Base-by-base conservation (phyloP, 2,888 invertebrate genomes). In the Diplazon laetatorius region DNA sequence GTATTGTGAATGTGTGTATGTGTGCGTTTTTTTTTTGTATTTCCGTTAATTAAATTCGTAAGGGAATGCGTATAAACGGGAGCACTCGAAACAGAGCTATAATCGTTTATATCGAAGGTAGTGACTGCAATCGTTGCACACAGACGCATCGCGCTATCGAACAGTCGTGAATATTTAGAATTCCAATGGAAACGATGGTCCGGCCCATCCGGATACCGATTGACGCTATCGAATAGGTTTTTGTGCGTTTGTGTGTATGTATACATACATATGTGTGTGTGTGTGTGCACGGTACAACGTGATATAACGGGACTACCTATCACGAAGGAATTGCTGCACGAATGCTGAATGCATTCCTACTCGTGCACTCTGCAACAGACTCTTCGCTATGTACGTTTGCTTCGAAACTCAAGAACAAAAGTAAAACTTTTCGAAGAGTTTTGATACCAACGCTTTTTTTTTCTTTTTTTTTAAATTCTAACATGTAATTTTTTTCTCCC, bases 261-360 rank as follows among this genome's bases (percentile, higher is more conserved):
- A n/a, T n/a, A n/a, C n/a, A n/a, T n/a, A n/a, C n/a, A n/a, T n/a
- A n/a, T n/a, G n/a, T n/a, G n/a, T n/a, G n/a, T n/a, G 65, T 37
- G 44, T 69, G 69, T 59, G 44, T 42, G 55, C 14, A 42, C 30
- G 18, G 59, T 12, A 48, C 10, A 35, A 10, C 6, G 42, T 42
- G 16, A 59, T 69, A 46, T 70, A 57, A 37, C 14, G 50, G 50
- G 46, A 50, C 22, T 50, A 22, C n/a, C 30, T 46, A 39, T 59
- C 70, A 16, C 16, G 46, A 20, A 57, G 57, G 74, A n/a, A 76
- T 81, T 77, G 66, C 69, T 65, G 76, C 73, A 65, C 59, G 68
- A 37, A 77, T 72, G 59, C 69, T 72, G 66, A 57, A 46, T n/a
- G n/a, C 75, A 80, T 82, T 82, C 73, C 73, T 78, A 52, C 30